Evolutionary conservation across 1,140 invertebrate species (phyloP).

Genomic region (Cydia fagiglandana): DNA sequence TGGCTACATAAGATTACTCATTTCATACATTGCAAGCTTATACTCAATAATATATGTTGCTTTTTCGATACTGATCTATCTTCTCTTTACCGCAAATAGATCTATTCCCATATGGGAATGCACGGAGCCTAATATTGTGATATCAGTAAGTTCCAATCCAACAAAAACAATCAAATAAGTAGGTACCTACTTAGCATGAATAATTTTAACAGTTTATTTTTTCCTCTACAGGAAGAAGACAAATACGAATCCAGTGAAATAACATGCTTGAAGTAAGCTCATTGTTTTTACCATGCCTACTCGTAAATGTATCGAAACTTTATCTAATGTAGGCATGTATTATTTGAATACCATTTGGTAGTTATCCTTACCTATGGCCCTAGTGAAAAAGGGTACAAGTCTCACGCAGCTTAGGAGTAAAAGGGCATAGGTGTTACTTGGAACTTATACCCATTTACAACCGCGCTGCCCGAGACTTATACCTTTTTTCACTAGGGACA

Average conservation of each 20-base stretch:
- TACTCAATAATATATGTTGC: conserved; percentile 80
- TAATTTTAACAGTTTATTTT: conserved; percentile 41
- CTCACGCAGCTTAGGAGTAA: too few relatives aligned
- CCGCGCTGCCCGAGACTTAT: too few relatives aligned
- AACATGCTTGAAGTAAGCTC: conserved; percentile 74
- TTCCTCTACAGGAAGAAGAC: conserved; percentile 17
- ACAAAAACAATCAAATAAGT: not conserved
- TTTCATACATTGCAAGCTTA: conserved; percentile 72
- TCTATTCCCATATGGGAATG: conserved; percentile 78
- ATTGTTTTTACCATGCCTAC: not conserved
- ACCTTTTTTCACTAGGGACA: too few relatives aligned
- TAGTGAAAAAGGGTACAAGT: too few relatives aligned
- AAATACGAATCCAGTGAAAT: not conserved
- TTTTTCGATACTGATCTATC: conserved; percentile 72
- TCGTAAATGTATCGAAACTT: too few relatives aligned
- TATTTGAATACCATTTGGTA: not conserved
- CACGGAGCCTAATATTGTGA: conserved; percentile 49
- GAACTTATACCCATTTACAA: too few relatives aligned
- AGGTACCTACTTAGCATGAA: not conserved
- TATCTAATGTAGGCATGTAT: not conserved
- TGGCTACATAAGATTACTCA: conserved; percentile 79
- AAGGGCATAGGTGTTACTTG: too few relatives aligned
- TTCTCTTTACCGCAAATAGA: conserved; percentile 78
- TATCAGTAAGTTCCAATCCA: conserved; percentile 55
- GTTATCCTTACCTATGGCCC: not conserved